Conservation (phyloP, 1,140 invertebrate species). For the Drosophila kikkawai region DNA sequence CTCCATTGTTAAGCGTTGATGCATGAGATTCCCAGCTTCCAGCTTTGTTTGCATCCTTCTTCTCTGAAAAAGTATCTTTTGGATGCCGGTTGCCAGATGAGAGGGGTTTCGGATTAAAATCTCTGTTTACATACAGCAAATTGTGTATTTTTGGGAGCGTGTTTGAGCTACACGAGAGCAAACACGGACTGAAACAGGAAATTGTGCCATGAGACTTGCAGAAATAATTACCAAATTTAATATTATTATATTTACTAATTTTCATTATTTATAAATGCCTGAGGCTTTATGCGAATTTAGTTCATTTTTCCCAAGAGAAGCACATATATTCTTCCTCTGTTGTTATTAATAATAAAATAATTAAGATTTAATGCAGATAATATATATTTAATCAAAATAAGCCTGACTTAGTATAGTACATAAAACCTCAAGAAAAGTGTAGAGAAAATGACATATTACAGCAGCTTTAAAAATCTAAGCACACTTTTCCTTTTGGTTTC, state of each 20-base stretch:
- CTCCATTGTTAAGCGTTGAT: constrained; percentile 35
- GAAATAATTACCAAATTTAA: constrained; percentile 26
- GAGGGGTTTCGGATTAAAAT: constrained; percentile 35
- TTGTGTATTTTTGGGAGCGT: constrained; percentile 35
- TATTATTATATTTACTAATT: constrained; percentile 9
- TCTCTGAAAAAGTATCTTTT: constrained; percentile 25
- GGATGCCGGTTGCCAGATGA: constrained; percentile 25
- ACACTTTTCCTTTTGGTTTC: not conserved
- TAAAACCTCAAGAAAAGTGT: not conserved
- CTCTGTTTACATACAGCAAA: constrained; percentile 38
- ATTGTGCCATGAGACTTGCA: not conserved
- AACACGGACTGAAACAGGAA: constrained; percentile 10
- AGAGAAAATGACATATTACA: not conserved
- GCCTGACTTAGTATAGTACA: not conserved
- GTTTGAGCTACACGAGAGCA: constrained; percentile 19
- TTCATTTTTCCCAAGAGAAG: not conserved
- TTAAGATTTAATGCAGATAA: not conserved
- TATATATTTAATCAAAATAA: not conserved
- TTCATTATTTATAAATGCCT: not conserved
- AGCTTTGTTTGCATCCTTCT: constrained; percentile 27
- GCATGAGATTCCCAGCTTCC: constrained; percentile 29
- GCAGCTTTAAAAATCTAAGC: constrained; percentile 2
- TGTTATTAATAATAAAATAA: not conserved
- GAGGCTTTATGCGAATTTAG: not conserved
- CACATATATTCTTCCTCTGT: no score